phyloP scores from a whole-genome alignment of 2,888 invertebrate species.

The Leucozona laternaria region DNA sequence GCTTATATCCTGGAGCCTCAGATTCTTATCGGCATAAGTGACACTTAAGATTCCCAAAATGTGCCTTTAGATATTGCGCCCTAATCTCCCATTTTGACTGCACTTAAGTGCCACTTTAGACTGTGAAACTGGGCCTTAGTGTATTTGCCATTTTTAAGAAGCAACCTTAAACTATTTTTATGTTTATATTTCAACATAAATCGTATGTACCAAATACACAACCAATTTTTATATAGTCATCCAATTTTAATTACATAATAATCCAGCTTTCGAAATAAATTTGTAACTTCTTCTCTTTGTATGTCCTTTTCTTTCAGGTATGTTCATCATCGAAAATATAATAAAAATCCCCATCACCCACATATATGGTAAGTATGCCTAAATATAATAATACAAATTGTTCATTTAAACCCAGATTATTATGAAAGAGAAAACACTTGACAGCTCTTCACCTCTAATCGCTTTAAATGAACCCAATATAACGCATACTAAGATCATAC shows the following conservation, averaged over 20 bases:
- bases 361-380: conserved; percentile 21
- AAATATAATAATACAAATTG: conserved; percentile 5
- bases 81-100: too few species aligned
- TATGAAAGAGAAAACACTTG: conserved; percentile 38
- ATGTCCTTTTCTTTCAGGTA: conserved; percentile 45
- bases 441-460: conserved; percentile 49
- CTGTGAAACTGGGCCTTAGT: too few species aligned
- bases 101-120: too few species aligned
- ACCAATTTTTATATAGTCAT: not conserved
- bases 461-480: conserved; percentile 42
- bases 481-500: conserved; percentile 47
- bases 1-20: too few species aligned
- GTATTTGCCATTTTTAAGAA: too few species aligned
- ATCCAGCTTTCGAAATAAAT: not conserved
- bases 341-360: not conserved
- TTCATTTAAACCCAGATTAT: conserved; percentile 25
- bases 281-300: not conserved
- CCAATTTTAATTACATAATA: not conserved
- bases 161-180: too few species aligned
- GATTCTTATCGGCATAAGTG: too few species aligned
- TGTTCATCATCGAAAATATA: conserved; percentile 1
- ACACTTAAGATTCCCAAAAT: too few species aligned
- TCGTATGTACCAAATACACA: not conserved
- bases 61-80: too few species aligned
- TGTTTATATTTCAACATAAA: not conserved